phyloP scores from a whole-genome alignment of 2,888 invertebrate species.

The Cerceris ruficornis region DNA sequence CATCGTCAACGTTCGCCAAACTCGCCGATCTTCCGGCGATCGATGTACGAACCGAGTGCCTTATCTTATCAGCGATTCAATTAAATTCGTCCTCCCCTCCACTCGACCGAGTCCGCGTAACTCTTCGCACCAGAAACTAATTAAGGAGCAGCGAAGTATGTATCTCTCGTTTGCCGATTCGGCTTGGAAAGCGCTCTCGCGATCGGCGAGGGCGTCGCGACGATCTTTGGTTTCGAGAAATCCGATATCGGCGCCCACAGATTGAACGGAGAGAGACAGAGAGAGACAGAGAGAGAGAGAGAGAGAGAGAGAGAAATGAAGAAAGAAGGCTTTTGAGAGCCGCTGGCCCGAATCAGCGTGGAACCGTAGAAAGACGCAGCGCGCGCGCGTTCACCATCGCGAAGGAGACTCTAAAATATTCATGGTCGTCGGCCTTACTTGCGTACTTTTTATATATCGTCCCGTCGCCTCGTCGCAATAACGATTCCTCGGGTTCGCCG shows the following conservation, averaged over 20 bases:
- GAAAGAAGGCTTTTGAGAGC: constrained; percentile 48
- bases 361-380: constrained; percentile 44
- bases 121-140: too few species aligned
- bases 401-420: constrained; percentile 56
- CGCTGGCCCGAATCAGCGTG: constrained; percentile 57
- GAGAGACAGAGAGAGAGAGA: too few species aligned
- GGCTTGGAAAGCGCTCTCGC: too few species aligned
- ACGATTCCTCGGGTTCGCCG: background rate
- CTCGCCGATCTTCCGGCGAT: too few species aligned
- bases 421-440: constrained; percentile 49
- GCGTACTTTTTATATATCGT: constrained; percentile 46
- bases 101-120: too few species aligned
- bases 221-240: constrained; percentile 14
- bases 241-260: constrained; percentile 18
- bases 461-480: constrained; percentile 8
- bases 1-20: too few species aligned
- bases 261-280: too few species aligned
- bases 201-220: background rate
- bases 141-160: too few species aligned
- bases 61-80: background rate
- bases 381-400: constrained; percentile 10
- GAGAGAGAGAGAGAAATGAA: too few species aligned
- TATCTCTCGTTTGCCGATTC: too few species aligned
- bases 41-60: background rate
- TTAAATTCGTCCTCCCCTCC: background rate